Evolutionary conservation across 2,888 invertebrate species (phyloP).

Genomic region (Steinernema scapterisci): DNA sequence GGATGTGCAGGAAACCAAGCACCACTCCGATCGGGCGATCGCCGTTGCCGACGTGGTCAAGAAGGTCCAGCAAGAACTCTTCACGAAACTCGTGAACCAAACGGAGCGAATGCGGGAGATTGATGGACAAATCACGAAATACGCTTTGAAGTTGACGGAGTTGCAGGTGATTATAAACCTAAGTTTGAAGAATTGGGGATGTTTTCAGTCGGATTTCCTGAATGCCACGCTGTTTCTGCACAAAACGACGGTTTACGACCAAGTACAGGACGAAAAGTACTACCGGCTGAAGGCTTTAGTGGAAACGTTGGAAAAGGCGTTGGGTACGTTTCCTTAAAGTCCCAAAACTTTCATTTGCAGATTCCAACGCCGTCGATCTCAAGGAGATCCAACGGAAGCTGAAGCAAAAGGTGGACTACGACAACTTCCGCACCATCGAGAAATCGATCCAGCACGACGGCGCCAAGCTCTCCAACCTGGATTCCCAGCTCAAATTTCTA

Average conservation of each 20-base stretch:
- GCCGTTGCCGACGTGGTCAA: slow-evolving; percentile 30
- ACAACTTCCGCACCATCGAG: not conserved
- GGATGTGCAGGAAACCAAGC: slow-evolving; percentile 6
- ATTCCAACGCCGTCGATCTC: not conserved
- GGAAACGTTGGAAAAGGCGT: not conserved
- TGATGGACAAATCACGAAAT: slow-evolving; percentile 18
- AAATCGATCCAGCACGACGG: not conserved
- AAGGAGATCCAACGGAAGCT: not conserved
- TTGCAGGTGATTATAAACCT: too few species aligned
- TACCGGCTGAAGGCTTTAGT: not conserved
- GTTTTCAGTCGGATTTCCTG: slow-evolving; percentile 35
- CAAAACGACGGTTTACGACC: not conserved
- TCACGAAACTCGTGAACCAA: slow-evolving; percentile 10
- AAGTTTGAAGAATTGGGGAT: too few species aligned
- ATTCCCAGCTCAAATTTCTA: not conserved
- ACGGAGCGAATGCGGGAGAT: slow-evolving; percentile 4
- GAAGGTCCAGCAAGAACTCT: slow-evolving; percentile 32
- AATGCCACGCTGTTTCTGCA: slow-evolving; percentile 31
- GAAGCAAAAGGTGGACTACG: slow-evolving; percentile 4
- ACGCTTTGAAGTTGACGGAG: slow-evolving; percentile 33
- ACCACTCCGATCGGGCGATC: slow-evolving; percentile 45
- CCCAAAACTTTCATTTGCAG: not conserved
- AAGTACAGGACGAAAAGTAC: slow-evolving; percentile 31
- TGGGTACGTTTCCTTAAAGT: not conserved
- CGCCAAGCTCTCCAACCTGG: not conserved